Conservation (phyloP, 2,888 invertebrate genomes). For the Eutolmus rufibarbis region DNA sequence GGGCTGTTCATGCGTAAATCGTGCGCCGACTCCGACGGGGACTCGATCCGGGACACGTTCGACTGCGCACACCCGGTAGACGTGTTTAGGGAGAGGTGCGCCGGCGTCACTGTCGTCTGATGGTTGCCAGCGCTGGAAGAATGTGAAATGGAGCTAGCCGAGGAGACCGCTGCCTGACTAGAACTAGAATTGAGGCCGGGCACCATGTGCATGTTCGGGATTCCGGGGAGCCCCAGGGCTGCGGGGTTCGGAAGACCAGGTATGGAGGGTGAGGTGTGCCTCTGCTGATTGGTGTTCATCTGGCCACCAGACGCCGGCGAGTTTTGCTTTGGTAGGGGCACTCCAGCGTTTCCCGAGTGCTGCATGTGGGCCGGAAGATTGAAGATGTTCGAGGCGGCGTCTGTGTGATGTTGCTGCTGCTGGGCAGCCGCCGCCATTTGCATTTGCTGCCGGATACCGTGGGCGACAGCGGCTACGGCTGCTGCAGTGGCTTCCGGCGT, state of each 20-base stretch:
- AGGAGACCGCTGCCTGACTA: conserved; percentile 46
- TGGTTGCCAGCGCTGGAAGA: conserved; percentile 44
- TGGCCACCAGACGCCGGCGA: conserved; percentile 63
- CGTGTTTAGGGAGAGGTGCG: conserved; percentile 37
- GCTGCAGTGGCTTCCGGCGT: conserved; percentile 80
- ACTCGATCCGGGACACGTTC: conserved; percentile 57
- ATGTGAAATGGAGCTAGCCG: conserved; percentile 47
- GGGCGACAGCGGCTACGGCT: conserved; percentile 85
- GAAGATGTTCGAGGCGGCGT: conserved; percentile 65
- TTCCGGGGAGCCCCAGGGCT: conserved; percentile 52
- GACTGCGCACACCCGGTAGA: conserved; percentile 49
- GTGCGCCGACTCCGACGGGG: conserved; percentile 63
- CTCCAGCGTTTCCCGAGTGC: conserved; percentile 52
- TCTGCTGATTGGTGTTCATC: conserved; percentile 49
- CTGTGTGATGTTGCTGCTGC: conserved; percentile 58
- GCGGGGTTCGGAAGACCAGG: conserved; percentile 51
- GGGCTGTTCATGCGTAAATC: conserved; percentile 64
- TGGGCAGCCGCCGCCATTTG: conserved; percentile 68
- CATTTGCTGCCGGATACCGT: conserved; percentile 86
- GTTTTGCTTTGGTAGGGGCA: conserved; percentile 58
- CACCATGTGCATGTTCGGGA: conserved; percentile 51
- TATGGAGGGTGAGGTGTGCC: conserved; percentile 48
- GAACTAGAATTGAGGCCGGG: conserved; percentile 49
- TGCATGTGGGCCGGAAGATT: conserved; percentile 58
- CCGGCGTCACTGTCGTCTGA: conserved; percentile 48